phyloP scores from a whole-genome alignment of 1,140 invertebrate genomes.

The Drosophila pseudoananassae region DNA sequence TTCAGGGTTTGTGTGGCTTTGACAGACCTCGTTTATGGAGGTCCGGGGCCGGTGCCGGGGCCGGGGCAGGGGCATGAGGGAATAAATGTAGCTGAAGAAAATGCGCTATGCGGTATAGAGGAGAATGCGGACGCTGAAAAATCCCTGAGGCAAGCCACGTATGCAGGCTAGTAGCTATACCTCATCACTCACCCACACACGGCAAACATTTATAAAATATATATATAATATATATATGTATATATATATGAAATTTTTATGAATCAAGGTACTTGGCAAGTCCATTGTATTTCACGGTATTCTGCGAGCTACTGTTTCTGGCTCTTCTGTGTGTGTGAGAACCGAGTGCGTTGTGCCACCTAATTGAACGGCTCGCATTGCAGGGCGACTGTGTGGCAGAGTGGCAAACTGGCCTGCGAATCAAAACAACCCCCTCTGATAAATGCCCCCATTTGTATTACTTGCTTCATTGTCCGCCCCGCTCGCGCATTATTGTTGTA shows the following conservation, averaged over 20 bases:
- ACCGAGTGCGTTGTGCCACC: slow-evolving; percentile 20
- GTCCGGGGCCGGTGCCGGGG: too few species aligned
- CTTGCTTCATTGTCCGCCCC: background rate
- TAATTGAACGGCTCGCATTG: slow-evolving; percentile 60
- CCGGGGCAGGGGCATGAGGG: too few species aligned
- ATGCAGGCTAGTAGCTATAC: background rate
- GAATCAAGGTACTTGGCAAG: slow-evolving; percentile 16
- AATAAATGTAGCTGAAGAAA: background rate
- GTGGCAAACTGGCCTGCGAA: background rate
- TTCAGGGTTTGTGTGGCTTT: slow-evolving; percentile 45
- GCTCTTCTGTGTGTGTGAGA: background rate
- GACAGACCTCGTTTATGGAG: slow-evolving; percentile 15
- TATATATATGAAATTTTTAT: slow-evolving; percentile 12
- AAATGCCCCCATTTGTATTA: slow-evolving; percentile 12
- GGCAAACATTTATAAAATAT: background rate
- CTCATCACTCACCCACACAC: slow-evolving; percentile 38
- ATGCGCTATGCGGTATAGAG: background rate
- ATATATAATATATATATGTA: slow-evolving; percentile 24
- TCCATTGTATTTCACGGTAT: slow-evolving; percentile 9
- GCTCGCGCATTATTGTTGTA: background rate
- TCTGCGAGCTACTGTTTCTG: too few species aligned
- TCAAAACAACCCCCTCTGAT: slow-evolving; percentile 21
- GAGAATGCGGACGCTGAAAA: slow-evolving; percentile 9
- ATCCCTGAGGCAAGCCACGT: slow-evolving; percentile 31
- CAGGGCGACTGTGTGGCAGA: slow-evolving; percentile 1